Percentiles rank a stretch among this genome's conserved stretches.
Conservation (phyloP, 1,140 invertebrate species). For the Achatina immaculata region DNA sequence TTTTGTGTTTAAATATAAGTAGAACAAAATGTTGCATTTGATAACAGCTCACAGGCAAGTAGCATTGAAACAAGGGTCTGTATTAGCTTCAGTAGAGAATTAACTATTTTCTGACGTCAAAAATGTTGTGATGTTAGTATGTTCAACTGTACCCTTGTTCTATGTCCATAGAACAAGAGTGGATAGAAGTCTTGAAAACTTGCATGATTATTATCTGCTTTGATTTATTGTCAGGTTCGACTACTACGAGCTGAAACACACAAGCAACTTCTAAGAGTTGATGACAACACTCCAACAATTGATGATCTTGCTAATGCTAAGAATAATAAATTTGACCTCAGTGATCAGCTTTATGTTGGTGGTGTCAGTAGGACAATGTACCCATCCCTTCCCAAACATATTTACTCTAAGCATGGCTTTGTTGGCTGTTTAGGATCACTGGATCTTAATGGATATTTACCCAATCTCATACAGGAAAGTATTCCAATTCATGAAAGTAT, state of each 20-base stretch:
- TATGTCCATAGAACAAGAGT: too few relatives aligned
- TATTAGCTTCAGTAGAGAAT: too few relatives aligned
- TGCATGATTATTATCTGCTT: background rate
- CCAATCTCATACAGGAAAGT: conserved; percentile 62
- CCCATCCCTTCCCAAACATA: conserved; percentile 79
- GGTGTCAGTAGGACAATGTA: conserved; percentile 62
- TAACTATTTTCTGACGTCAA: too few relatives aligned
- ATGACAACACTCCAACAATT: conserved; percentile 85
- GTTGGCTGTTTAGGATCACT: conserved; percentile 94
- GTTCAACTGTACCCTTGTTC: too few relatives aligned
- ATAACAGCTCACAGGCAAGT: too few relatives aligned
- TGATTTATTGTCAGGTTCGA: conserved; percentile 66
- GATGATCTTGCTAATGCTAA: conserved; percentile 79
- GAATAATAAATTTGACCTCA: conserved; percentile 86
- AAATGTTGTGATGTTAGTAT: too few relatives aligned
- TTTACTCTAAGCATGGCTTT: conserved; percentile 89
- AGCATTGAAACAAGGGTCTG: too few relatives aligned
- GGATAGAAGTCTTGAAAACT: too few relatives aligned
- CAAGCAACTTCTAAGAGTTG: conserved; percentile 90
- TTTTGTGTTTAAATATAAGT: too few relatives aligned
- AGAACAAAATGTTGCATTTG: too few relatives aligned
- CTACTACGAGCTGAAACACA: conserved; percentile 88
- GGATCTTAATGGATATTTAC: conserved; percentile 86
- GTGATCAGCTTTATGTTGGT: conserved; percentile 72
- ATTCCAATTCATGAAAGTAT: conserved; percentile 57